A percentile compares a stretch with the other conserved stretches of the same genome.
Conservation (phyloP, 2,888 invertebrate genomes). For the Drosophila melanosoma region DNA sequence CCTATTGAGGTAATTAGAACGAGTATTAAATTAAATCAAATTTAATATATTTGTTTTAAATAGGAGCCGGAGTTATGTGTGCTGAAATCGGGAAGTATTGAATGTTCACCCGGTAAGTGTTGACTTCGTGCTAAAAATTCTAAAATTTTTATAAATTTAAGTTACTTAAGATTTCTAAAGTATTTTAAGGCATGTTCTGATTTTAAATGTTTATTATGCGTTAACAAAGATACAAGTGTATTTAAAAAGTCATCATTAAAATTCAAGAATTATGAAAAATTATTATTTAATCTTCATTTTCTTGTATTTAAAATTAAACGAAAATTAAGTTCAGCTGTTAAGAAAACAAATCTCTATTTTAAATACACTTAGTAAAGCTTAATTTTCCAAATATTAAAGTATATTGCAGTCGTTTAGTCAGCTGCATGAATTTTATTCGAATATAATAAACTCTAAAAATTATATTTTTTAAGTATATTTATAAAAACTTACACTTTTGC, state of each 20-base stretch:
- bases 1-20: constrained; percentile 36
- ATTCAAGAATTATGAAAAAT: not conserved
- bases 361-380: not conserved
- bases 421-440: not conserved
- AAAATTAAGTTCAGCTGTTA: not conserved
- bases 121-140: not conserved
- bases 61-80: constrained; percentile 47
- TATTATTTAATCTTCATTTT: too few species aligned
- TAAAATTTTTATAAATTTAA: not conserved
- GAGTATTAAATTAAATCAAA: not conserved
- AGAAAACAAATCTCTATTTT: not conserved
- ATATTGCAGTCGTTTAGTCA: not conserved
- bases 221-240: not conserved
- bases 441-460: not conserved
- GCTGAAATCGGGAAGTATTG: constrained; percentile 35
- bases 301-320: not conserved
- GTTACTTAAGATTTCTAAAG: not conserved
- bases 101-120: constrained; percentile 48
- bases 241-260: not conserved
- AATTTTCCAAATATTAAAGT: not conserved
- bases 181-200: not conserved
- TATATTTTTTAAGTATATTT: not conserved
- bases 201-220: not conserved
- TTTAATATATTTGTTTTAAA: not conserved
- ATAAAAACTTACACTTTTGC: constrained; percentile 24